Percentiles rank a stretch among this genome's conserved stretches.
These are phyloP conservation scores for Eonycteris spelaea DNA, from an alignment of 2,113 vertebrate genomes.

Conservation along the genomic window DNA sequence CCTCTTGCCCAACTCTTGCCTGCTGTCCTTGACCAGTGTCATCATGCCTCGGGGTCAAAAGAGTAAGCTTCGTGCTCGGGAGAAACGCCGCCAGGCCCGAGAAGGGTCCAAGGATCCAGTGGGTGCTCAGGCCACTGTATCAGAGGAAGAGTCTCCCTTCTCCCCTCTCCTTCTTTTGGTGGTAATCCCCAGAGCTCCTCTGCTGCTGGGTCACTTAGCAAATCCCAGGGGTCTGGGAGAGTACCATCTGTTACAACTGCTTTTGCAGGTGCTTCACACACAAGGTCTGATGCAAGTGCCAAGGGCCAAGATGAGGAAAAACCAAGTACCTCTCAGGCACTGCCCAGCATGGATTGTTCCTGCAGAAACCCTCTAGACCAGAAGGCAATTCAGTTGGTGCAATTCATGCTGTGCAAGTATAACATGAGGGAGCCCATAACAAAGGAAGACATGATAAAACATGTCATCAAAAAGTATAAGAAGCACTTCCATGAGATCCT, in stretches of 20 bases:
- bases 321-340: not conserved
- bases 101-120: not conserved
- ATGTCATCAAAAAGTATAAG: not conserved
- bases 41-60: constrained; percentile 18
- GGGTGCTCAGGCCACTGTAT: not conserved
- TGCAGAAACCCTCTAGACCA: not conserved
- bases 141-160: not conserved
- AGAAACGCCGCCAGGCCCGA: not conserved
- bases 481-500: not conserved
- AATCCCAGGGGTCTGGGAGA: not conserved
- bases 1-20: too few relatives aligned
- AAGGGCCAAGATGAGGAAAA: not conserved
- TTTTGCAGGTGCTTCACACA: not conserved
- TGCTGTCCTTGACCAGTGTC: not conserved
- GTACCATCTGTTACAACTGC: not conserved
- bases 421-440: constrained; percentile 9
- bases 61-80: constrained; percentile 1
- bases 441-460: constrained; percentile 22
- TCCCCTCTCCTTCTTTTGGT: not conserved
- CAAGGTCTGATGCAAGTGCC: not conserved
- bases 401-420: constrained; percentile 21
- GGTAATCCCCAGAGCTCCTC: not conserved
- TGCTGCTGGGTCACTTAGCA: not conserved
- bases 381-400: not conserved
- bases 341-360: fast-evolving